Percentiles rank a stretch among this genome's conserved stretches.
phyloP scores from a whole-genome alignment of 2,113 vertebrate genomes.

The Aviceda subcristata region DNA sequence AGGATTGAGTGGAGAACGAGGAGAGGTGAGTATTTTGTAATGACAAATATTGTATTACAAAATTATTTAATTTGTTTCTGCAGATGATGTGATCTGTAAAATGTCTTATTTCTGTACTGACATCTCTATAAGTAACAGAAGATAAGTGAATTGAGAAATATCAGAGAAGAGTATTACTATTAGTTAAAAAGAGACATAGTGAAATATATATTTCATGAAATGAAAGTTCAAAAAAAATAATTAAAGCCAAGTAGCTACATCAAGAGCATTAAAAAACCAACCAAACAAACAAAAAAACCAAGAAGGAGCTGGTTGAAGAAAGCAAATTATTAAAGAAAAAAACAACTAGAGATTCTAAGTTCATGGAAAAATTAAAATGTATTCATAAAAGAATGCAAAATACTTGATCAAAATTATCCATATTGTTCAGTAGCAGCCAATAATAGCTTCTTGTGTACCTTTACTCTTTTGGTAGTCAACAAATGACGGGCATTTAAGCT shows the following conservation, averaged over 20 bases:
- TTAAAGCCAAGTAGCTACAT: not conserved
- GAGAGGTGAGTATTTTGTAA: conserved; percentile 81
- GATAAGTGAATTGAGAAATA: not conserved
- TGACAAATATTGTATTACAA: not conserved
- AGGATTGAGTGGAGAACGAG: conserved; percentile 80
- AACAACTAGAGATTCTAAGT: not conserved
- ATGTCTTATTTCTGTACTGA: not conserved
- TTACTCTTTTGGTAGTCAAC: not conserved
- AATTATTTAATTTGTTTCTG: not conserved
- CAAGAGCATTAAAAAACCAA: not conserved
- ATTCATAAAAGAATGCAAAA: not conserved
- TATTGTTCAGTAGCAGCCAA: not conserved
- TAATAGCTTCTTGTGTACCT: not conserved
- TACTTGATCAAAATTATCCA: not conserved
- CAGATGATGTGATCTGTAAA: not conserved
- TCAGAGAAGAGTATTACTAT: not conserved
- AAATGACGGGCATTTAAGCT: not conserved
- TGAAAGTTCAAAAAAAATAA: not conserved
- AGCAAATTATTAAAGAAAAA: not conserved
- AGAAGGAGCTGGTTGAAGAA: not conserved
- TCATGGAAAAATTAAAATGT: not conserved
- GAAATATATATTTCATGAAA: not conserved
- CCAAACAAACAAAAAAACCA: not conserved
- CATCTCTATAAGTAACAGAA: not conserved
- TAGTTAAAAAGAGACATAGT: not conserved